Evolutionary conservation across 1,140 invertebrate genomes (phyloP).

Genomic region (Trichonephila clavata): DNA sequence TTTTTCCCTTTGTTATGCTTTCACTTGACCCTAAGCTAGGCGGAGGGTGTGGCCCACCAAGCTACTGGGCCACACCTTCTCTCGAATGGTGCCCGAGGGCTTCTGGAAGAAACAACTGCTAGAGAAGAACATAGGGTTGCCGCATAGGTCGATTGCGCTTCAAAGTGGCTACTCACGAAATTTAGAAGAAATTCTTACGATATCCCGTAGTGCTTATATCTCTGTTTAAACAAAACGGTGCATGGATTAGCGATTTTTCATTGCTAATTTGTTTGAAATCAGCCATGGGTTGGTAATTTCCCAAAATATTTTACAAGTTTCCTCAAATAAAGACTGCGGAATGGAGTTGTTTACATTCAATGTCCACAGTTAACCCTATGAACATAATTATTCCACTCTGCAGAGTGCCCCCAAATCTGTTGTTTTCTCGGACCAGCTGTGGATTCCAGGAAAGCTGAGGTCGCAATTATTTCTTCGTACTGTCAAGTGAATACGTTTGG

Average conservation of each 20-base stretch:
- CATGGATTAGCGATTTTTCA: neutral
- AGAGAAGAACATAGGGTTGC: slow-evolving; percentile 13
- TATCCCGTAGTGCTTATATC: neutral
- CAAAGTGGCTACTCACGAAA: neutral
- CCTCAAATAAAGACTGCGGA: no score
- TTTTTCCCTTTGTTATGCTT: slow-evolving; percentile 59
- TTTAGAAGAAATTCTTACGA: neutral
- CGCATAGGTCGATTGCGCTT: neutral
- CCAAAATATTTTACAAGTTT: no score
- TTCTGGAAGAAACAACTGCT: neutral
- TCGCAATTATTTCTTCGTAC: no score
- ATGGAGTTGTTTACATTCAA: no score
- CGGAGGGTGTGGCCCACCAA: slow-evolving; percentile 61
- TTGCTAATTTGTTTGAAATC: no score
- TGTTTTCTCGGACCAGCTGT: no score
- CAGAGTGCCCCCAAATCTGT: no score
- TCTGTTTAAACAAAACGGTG: slow-evolving; percentile 4
- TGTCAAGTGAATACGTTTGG: no score
- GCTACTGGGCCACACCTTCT: slow-evolving; percentile 61
- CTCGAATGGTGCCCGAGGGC: neutral
- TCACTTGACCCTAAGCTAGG: slow-evolving; percentile 57
- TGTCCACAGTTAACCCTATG: no score
- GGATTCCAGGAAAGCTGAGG: no score
- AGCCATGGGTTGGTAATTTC: no score
- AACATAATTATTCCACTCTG: no score